Base-by-base conservation (phyloP, 2,888 invertebrate genomes). In the Spialia ferax region DNA sequence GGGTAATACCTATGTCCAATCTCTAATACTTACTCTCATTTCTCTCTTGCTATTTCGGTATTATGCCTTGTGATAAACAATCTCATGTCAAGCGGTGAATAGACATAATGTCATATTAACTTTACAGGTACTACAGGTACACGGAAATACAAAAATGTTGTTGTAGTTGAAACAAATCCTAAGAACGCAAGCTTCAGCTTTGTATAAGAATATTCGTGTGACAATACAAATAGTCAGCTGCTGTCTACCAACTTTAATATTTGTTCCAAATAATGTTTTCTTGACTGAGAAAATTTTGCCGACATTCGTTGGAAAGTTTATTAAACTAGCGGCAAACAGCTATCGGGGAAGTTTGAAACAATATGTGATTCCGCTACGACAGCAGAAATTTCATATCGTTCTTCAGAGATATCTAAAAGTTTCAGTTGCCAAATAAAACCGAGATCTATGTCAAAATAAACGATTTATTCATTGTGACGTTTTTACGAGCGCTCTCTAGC, bases 301-400 rank as follows among this genome's bases (percentile, higher is more conserved):
- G 29, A 26, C 15, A 55, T 29, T 29, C 29, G 54, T 26, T 29
- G 11, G 18, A 26, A 55, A 55, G 23, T 55, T 55, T 55, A 55
- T 55, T 55, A 55, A 55, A 55, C 54, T 55, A 15, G 54, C 29
- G 26, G 18, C 54, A 55, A 55, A 29, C 54, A 29, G 15, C 20
- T 15, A 26, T 15, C 20, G 29, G 29, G 10, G 29, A 29, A 55
- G 54, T 55, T 55, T 15, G 54, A 29, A 55, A 55, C 54, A 55
- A 55, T 55, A 55, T 55, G 29, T 55, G 54, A 55, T 55, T 55
- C 26, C 26, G 54, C 54, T 15, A 15, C 54, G 29, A 23, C 52
- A 52, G 10, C n/a, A 26, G 54, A 55, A 55, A 55, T 55, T 55
- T 55, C 55, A 29, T 55, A 55, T 55, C 55, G 23, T 15, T 55